Evolutionary conservation across 2,797 vertebrate species (phyloP), one percentile per base, ranked within the genome.

Genomic region (Enoplosus armatus): DNA sequence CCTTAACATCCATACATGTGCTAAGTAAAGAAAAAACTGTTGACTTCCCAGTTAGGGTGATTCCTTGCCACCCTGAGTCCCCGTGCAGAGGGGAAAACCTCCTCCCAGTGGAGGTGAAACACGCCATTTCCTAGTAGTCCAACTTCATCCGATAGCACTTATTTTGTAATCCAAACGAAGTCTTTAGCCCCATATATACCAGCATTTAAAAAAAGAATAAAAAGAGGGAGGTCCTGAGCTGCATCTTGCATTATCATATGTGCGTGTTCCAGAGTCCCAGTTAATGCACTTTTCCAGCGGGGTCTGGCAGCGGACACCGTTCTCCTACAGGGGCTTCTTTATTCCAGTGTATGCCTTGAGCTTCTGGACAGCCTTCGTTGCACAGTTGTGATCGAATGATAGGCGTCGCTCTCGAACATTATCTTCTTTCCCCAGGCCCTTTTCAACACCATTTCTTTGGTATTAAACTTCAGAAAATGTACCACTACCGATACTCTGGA

Each of bases 1-100:
- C 66, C 48, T 77, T 58, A 77, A 77, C 75, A 71, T 77, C 58
- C 62, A 47, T 29, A 31, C 31, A 56, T 56, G 39, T 63, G 27
- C 53, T 26, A 29, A 64, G n/a, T 1, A 64, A 11, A n/a, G 27
- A 47, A 8, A 35, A 58, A 27, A 15, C 8, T 12, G 2, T 56
- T n/a, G 1, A 62, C 47, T 60, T 7, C 37, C 39, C 51, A 41
- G 11, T n/a, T 43, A 3, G 6, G 47, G 45, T 41, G 47, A 51
- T 51, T 72, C 70, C 10, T 62, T 5, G 14, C 20, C 47, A 35
- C 31, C 63, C 47, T 53, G n/a, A n/a, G 2, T 18, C 33, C 61
- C 39, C 7, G 8, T 47, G 53, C 1, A 18, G 29, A 47, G 39
- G 54, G 51, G 50, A 43, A 4, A 43, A 1, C 65, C 65, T 59